These are phyloP conservation scores for Dermochelys coriacea DNA, from an alignment of 2,797 vertebrate genomes.

Conservation along the genomic window DNA sequence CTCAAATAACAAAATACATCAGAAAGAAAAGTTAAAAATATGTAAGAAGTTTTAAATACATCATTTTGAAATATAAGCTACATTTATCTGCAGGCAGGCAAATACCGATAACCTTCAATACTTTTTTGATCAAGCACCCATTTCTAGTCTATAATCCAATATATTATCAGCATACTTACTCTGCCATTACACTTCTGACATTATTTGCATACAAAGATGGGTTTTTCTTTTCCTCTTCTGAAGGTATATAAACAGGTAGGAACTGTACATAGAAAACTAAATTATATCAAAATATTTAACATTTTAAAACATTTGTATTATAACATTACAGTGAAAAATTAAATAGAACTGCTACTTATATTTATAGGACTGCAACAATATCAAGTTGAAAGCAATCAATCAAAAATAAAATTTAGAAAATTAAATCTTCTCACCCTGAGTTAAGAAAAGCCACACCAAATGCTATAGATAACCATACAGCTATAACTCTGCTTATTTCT, in stretches of 20 bases:
- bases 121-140: not conserved
- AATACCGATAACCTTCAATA: rapidly evolving
- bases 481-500: not conserved
- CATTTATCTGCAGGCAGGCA: not conserved
- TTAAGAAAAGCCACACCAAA: not conserved
- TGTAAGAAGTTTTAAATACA: not conserved
- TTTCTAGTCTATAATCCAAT: not conserved
- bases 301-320: not conserved
- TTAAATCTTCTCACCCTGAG: not conserved
- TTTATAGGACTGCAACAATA: not conserved
- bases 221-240: conserved; percentile 93
- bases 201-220: conserved; percentile 94
- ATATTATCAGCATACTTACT: conserved; percentile 84
- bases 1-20: not conserved
- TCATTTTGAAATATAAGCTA: not conserved
- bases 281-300: conserved; percentile 17
- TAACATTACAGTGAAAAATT: not conserved
- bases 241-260: conserved; percentile 94
- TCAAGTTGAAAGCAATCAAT: not conserved
- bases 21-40: not conserved
- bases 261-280: conserved; percentile 85
- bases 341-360: not conserved
- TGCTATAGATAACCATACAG: not conserved
- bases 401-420: not conserved
- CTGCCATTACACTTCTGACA: conserved; percentile 93